Base-by-base conservation (phyloP, 2,888 invertebrate species). In the Ennomos fuscantarius region DNA sequence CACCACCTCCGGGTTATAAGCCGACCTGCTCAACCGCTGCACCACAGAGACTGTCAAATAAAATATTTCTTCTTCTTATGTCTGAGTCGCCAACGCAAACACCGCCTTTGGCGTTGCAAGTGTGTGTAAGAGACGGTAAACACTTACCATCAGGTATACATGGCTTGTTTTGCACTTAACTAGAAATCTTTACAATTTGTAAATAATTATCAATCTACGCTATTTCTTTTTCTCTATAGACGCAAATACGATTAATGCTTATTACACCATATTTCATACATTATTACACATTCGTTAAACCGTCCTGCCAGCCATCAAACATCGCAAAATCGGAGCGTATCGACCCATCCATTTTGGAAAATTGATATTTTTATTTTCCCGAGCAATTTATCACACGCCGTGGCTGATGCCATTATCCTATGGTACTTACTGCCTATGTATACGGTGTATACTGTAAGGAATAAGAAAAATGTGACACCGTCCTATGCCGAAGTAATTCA, bases 311-410 rank as follows among this genome's bases (percentile, higher is more conserved):
- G 12, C 46, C 50, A 55, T 52, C 60, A 55, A 52, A 51, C 55
- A 45, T 55, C 52, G 48, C 32, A 43, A 51, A 60, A 49, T 49
- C 48, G 49, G 46, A 2, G 11, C 15, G 15, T 47, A 47, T 43
- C 66, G 61, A 68, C 46, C 66, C 65, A 69, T 66, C 68, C 70
- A 71, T 68, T 70, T 66, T 68, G 60, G 61, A 64, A 68, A 68
- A 65, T 62, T 67, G 59, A 63, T 65, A 60, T 66, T 63, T 64
- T 55, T 45, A 65, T 68, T 70, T 60, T 41, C 44, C 59, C 42
- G 43, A 48, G 46, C 60, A 51, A 69, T 72, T 73, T 65, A 62
- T 68, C 63, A 68, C 55, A 46, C 41, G 41, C 35, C 47, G 40
- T 60, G 60, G 52, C 60, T 60, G 52, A 40, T 44, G 37, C 55